Evolutionary conservation across 2,888 invertebrate genomes (phyloP).

Genomic region (Ptilodon capucinus): DNA sequence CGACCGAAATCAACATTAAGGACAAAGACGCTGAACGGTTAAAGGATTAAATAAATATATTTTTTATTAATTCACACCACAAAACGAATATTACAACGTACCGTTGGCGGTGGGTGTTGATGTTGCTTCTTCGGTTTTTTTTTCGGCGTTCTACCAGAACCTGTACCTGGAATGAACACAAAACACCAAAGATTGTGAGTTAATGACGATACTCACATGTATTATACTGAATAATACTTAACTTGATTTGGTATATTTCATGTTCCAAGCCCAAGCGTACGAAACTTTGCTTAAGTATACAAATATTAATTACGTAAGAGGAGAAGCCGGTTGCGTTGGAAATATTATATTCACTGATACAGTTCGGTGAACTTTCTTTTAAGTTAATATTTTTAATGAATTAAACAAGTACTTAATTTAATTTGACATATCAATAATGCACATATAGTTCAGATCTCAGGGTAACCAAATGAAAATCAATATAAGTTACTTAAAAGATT

Average conservation of each 20-base stretch:
- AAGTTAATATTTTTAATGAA: no score
- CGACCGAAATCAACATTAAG: background rate
- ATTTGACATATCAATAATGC: background rate
- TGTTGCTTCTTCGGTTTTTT: constrained; percentile 72
- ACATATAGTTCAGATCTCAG: constrained; percentile 74
- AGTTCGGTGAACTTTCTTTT: constrained; percentile 3
- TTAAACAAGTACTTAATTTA: background rate
- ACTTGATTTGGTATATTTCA: constrained; percentile 22
- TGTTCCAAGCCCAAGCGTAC: constrained; percentile 10
- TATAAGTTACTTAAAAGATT: constrained; percentile 78
- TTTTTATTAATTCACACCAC: background rate
- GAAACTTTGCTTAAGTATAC: constrained; percentile 6
- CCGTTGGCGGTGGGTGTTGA: constrained; percentile 60
- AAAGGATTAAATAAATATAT: background rate
- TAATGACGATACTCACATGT: constrained; percentile 9
- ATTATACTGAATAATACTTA: constrained; percentile 31
- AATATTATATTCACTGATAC: constrained; percentile 32
- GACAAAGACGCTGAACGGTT: background rate
- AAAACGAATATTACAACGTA: constrained; percentile 55
- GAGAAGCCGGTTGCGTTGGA: constrained; percentile 23
- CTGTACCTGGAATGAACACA: constrained; percentile 56
- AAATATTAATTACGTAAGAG: constrained; percentile 11
- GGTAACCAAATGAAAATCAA: constrained; percentile 73
- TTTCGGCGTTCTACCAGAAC: constrained; percentile 66
- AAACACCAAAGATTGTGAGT: constrained; percentile 13